These are phyloP conservation scores for Columba livia DNA, from an alignment of 2,113 vertebrate genomes.

Conservation along the genomic window DNA sequence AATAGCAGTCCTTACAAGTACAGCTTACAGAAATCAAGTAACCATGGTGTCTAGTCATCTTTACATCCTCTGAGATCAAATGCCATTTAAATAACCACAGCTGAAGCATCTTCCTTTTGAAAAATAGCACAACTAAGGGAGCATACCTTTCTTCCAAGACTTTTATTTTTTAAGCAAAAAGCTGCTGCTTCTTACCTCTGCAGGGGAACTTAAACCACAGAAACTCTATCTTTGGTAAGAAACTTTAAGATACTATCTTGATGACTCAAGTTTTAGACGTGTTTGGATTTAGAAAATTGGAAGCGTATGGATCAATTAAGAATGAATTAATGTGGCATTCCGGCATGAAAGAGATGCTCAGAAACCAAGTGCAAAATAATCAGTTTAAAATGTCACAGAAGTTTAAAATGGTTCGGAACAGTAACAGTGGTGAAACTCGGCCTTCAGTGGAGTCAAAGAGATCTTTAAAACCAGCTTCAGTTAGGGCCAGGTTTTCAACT, in stretches of 20 bases:
- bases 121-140: neutral
- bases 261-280: slow-evolving; percentile 58
- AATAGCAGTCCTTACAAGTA: neutral
- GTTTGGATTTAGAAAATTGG: slow-evolving; percentile 72
- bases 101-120: neutral
- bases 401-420: slow-evolving; percentile 32
- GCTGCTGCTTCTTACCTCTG: neutral
- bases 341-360: slow-evolving; percentile 53
- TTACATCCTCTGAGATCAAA: neutral
- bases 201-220: neutral
- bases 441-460: neutral
- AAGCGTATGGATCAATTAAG: slow-evolving; percentile 72
- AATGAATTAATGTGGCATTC: slow-evolving; percentile 74
- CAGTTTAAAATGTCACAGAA: slow-evolving; percentile 55
- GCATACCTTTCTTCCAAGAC: neutral
- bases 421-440: neutral
- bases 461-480: neutral
- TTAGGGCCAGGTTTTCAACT: neutral
- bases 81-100: neutral
- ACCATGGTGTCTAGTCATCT: neutral
- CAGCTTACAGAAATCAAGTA: slow-evolving; percentile 36
- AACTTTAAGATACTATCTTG: slow-evolving; percentile 34
- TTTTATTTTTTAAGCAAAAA: neutral
- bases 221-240: neutral
- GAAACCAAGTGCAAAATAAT: slow-evolving; percentile 63